Base-by-base conservation (phyloP, 2,797 vertebrate genomes). In the Epinephelus awoara region DNA sequence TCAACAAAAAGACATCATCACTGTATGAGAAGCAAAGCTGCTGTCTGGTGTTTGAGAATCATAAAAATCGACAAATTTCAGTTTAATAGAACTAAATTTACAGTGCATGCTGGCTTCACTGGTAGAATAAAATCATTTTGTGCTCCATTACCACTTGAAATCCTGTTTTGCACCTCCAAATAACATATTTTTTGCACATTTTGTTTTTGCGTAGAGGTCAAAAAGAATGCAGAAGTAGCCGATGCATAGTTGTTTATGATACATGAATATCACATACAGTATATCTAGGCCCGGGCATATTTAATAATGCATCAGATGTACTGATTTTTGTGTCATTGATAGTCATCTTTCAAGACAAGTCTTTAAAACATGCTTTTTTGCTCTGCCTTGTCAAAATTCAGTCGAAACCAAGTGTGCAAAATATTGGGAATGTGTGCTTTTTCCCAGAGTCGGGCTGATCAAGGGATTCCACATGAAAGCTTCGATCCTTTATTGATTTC, bases 401-500 rank as follows among this genome's bases (percentile, higher is more conserved):
- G 75, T 75, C 42, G 17, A 89, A 89, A 63, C 77, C 61, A 76
- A 86, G 57, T 82, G 49, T 55, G 38, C 38, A 77, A 84, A 85
- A 91, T 65, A 90, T 80, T 61, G 69, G 57, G 78, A 86, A 73
- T 82, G 17, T 72, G 61, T 83, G 66, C 58, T 62, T 74, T 85
- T 85, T 79, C n/a, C 27, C 70, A 27, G 29, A 59, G 61, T 62
- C 9, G 18, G 42, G 23, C 71, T 85, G 85, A 89, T 88, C 71
- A 90, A 88, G 82, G 74, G 68, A 83, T 77, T 82, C 54, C 40
- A 74, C 55, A 79, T 86, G 80, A 92, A 91, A 87, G 80, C 79
- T 87, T 85, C 47, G 64, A 90, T 88, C 80, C 51, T 79, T 56
- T 87, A 92, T 91, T 90, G 86, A 91, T 90, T 90, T 84, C 80